Percentiles rank a stretch among this genome's conserved stretches.
These are phyloP conservation scores for Macrotis lagotis DNA, from an alignment of 2,113 vertebrate species.

Conservation along the genomic window DNA sequence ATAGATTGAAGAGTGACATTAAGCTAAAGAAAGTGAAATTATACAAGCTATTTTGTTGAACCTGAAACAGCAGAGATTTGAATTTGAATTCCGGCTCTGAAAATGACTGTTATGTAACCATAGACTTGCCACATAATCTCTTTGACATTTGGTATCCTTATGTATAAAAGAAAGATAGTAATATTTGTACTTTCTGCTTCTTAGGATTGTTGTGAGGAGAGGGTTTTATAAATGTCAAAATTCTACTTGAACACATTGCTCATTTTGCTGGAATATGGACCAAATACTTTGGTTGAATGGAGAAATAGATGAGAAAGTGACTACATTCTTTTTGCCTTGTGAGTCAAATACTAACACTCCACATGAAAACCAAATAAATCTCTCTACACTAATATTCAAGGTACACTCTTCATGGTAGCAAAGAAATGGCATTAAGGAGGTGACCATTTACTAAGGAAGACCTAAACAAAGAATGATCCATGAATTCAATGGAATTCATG, in stretches of 20 bases:
- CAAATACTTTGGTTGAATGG: not conserved
- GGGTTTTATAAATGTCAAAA: not conserved
- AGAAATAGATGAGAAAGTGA: not conserved
- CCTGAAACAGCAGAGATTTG: not conserved
- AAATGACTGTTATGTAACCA: not conserved
- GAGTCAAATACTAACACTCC: not conserved
- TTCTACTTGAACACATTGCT: not conserved
- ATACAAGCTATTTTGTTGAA: not conserved
- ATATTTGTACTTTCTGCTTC: not conserved
- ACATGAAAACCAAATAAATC: not conserved
- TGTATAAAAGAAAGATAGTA: not conserved
- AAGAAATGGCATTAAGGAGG: not conserved
- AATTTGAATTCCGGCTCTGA: not conserved
- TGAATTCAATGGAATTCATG: not conserved
- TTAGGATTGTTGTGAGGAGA: not conserved
- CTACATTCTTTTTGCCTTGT: not conserved
- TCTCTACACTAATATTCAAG: not conserved
- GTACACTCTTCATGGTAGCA: not conserved
- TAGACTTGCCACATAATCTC: not conserved
- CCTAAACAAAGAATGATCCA: not conserved
- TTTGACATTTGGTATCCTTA: not conserved
- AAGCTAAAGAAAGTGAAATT: not conserved
- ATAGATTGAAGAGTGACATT: not conserved
- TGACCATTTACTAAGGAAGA: not conserved
- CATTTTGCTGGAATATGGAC: not conserved